Evolutionary conservation across 2,797 vertebrate genomes (phyloP), one percentile per base, ranked within the genome.

Genomic region (Hozukius guyotensis): DNA sequence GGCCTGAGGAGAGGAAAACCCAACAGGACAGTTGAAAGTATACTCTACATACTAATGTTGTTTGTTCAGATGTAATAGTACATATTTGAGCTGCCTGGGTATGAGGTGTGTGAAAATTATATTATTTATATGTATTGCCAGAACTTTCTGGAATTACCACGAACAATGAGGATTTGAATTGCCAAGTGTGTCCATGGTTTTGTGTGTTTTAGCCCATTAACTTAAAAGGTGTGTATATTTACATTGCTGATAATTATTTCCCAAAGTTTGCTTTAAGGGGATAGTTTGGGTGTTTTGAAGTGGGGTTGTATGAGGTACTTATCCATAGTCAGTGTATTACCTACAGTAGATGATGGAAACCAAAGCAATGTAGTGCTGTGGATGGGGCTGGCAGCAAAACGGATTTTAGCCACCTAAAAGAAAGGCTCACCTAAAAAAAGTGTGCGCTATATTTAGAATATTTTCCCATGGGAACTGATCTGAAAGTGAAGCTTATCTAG

Each of bases 1-100:
- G 77, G 12, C 95, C 95, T 96, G 82, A 75, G 75, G 74, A 63
- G 29, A 73, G 24, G 36, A 18, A 78, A 73, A n/a, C 18, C 34
- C 29, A 46, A 29, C 0, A 57, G 25, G 18, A 60, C 18, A 69
- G 36, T 12, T 7, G 59, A 57, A 69, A 42, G 11, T 16, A 78
- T 55, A 72, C 14, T 65, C 6, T 32, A n/a, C 29, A 68, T 13
- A 46, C 4, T 25, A 4, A 72, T 20, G 16, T 27, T 73, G 24
- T 42, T 16, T 11, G 11, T 53, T 63, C 55, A 66, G n/a, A 68
- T 20, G 10, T 18, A 22, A 56, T 2, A 61, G 20, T 11, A 70
- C 18, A 55, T 67, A 2, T 9, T 36, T 42, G 24, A 64, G 42
- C 16, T 38, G 29, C 6, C 36, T 38, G 24, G 2, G 2, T 49